Evolutionary conservation across 2,797 vertebrate genomes (phyloP), one percentile per base, ranked within the genome.

Genomic region (Ptychadena robeensis): DNA sequence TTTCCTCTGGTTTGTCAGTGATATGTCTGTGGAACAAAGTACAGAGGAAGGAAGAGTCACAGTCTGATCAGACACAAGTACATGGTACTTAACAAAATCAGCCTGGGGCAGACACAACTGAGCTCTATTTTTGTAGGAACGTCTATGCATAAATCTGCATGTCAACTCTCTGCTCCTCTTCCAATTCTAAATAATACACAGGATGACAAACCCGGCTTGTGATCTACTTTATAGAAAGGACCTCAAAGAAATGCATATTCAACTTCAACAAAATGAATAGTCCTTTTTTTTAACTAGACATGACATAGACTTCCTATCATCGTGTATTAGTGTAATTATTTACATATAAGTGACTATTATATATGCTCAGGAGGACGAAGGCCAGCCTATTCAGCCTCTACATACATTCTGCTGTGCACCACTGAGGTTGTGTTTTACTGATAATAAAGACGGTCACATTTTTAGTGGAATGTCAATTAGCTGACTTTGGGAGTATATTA

Each of bases 31-130:
- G 37, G 22, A 74, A 48, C 35, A 70, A 40, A 75, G 48, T 32
- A 57, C 27, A 0, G n/a, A 44, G 34, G 61, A 64, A 44, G n/a
- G 15, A 48, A 80, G n/a, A 71, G 28, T 7, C 27, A 53, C 15
- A 30, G 44, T 9, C 70, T 32, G 40, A 79, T 83, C 69, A 76
- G 64, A 64, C 28, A 34, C 57, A 82, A 78, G 73, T 48, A 18
- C 30, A 64, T 35, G 70, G 67, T 48, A 77, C 9, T 82, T 78
- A 78, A 44, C 53, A 12, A 38, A 82, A 53, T n/a, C 35, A 44
- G 82, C 82, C 82, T 59, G 15, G 30, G 77, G 77, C 81, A 72
- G 31, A 25, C 30, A 78, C 37, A 63, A 37, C 77, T 11, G 10
- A 28, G 22, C 34, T 67, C 69, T 30, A 40, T 67, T 53, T 73